phyloP scores from a whole-genome alignment of 2,113 vertebrate genomes.

The Pleuronectes platessa region DNA sequence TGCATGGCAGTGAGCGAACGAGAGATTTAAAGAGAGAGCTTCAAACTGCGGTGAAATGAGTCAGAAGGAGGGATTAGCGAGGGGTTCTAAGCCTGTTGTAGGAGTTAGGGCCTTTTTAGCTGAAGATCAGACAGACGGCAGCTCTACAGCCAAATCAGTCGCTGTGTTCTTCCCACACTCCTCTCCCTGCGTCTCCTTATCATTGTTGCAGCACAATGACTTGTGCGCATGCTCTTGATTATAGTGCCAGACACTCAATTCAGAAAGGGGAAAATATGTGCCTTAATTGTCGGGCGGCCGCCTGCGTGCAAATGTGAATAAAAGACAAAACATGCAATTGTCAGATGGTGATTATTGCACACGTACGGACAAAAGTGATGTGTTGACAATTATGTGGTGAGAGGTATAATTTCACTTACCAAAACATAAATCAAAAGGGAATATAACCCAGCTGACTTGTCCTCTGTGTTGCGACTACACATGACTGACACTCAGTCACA shows the following conservation, averaged over 20 bases:
- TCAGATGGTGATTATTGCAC: neutral
- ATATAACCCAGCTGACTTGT: conserved; percentile 6
- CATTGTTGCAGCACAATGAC: conserved; percentile 53
- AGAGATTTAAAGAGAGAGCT: conserved; percentile 74
- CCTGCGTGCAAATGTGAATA: neutral
- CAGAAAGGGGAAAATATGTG: neutral
- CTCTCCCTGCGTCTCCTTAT: conserved; percentile 32
- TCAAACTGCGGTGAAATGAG: conserved; percentile 75
- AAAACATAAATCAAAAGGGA: conserved; percentile 16
- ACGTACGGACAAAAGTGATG: conserved; percentile 2
- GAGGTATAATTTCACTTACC: conserved; percentile 38
- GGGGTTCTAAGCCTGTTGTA: conserved; percentile 76
- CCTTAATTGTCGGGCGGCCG: conserved; percentile 38
- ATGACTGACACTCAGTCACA: conserved; percentile 12
- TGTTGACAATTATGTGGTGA: conserved; percentile 25
- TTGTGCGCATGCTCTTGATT: conserved; percentile 43
- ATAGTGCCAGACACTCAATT: conserved; percentile 4
- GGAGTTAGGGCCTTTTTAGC: conserved; percentile 73
- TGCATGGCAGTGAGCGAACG: conserved; percentile 37
- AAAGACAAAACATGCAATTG: neutral
- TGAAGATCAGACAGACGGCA: conserved; percentile 72
- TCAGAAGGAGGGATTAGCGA: conserved; percentile 74
- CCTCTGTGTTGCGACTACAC: conserved; percentile 13
- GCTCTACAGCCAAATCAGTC: conserved; percentile 64
- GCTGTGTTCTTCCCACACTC: conserved; percentile 68